Conservation (phyloP, 2,888 invertebrate genomes). For the Ochropleura plecta region DNA sequence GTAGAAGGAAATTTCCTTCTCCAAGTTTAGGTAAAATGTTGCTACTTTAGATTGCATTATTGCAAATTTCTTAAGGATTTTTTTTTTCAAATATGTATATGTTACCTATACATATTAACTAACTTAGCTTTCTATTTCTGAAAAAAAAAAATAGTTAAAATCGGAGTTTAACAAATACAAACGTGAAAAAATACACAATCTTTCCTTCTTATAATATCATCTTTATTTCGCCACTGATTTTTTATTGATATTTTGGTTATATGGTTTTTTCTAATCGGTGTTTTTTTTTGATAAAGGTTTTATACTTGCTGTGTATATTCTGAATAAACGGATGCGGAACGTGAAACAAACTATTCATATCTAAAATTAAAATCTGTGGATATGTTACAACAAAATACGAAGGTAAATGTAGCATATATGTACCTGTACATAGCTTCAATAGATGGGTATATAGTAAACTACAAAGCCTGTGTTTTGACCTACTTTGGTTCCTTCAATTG, state of each 20-base stretch:
- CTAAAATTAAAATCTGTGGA: conserved; percentile 64
- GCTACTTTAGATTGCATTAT: too few relatives aligned
- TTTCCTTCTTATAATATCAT: background rate
- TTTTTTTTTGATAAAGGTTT: background rate
- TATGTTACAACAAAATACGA: background rate
- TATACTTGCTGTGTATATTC: background rate
- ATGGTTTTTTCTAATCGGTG: background rate
- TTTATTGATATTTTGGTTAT: background rate
- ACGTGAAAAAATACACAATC: too few relatives aligned
- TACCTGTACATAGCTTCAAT: background rate
- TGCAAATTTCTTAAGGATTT: too few relatives aligned
- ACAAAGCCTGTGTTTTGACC: background rate
- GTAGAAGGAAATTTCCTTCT: too few relatives aligned
- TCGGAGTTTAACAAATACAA: too few relatives aligned
- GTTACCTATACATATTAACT: too few relatives aligned
- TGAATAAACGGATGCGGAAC: conserved; percentile 20
- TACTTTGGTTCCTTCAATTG: background rate
- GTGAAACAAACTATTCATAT: conserved; percentile 49
- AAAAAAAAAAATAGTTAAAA: too few relatives aligned
- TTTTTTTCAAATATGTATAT: too few relatives aligned
- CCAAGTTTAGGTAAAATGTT: too few relatives aligned
- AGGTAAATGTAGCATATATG: background rate
- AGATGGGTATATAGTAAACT: background rate
- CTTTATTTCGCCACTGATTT: background rate
- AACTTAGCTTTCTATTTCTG: too few relatives aligned